Evolutionary conservation across 2,888 invertebrate species (phyloP), one percentile per base, ranked within the genome.

Genomic region (Eupelmus urozonus): DNA sequence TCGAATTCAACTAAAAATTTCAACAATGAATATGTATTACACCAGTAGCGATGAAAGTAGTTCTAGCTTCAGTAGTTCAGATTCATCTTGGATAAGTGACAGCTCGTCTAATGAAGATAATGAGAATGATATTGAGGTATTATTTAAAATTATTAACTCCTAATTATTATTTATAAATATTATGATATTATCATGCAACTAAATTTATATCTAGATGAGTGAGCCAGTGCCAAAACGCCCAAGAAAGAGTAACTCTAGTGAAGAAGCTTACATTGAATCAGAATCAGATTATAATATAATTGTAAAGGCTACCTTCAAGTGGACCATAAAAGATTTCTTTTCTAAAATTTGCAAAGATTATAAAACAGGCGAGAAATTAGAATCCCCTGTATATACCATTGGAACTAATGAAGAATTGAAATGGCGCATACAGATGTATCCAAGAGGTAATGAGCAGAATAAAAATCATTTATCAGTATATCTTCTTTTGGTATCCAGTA

Each of bases 341-440:
- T 18, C 3, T 70, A n/a, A 60, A 70, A 49, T 70, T 16, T 27
- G 59, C 27, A 13, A 40, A 23, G 25, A n/a, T 29, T 2, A 18
- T 3, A 45, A 20, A 2, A 23, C 18, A 13, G 49, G 60, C 42
- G 70, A 70, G 18, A 55, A 60, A 60, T 0, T 70, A 27, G 70
- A 60, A 9, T 70, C 70, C 9, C 70, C 70, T 1, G 23, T 20
- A 7, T 70, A 27, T 49, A 49, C 27, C 2, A 20, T 40, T 3
- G 70, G 70, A 9, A 7, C 27, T 16, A 70, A 70, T 60, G 70
- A 70, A 4, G 59, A 70, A 49, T 20, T 70, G 7, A 60, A 27
- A 49, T 70, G 70, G 70, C 20, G 59, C 9, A 42, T 70, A 20
- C 59, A 70, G 5, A 9, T 70, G 9, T 70, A 70, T 49, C 60